Conservation (phyloP, 2,113 vertebrate species). For the Accipiter virgatus region DNA sequence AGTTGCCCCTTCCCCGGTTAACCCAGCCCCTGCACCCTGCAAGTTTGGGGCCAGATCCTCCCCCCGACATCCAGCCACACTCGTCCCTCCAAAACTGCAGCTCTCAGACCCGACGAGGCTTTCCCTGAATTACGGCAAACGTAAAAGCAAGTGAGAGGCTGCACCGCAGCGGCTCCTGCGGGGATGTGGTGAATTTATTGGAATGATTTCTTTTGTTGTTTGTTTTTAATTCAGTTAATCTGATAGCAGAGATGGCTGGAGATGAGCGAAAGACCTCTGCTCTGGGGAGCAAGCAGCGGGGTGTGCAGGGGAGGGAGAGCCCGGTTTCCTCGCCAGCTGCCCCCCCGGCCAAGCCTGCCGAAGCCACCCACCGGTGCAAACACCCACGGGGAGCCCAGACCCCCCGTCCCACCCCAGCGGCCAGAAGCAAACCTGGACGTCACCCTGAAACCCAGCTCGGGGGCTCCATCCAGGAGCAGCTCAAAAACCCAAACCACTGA, state of each 20-base stretch:
- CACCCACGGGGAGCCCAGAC: background rate
- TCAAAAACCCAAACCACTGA: background rate
- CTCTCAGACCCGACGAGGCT: fast-evolving
- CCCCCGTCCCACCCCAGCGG: background rate
- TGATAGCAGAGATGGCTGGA: background rate
- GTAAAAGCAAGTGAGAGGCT: background rate
- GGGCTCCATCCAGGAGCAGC: background rate
- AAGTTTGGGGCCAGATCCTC: background rate
- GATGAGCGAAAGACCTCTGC: background rate
- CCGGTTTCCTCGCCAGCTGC: background rate
- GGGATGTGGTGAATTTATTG: fast-evolving
- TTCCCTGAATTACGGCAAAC: fast-evolving
- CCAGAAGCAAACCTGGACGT: background rate
- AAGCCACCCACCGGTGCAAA: background rate
- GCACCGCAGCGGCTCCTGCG: background rate
- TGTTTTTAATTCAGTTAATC: background rate
- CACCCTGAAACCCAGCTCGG: background rate
- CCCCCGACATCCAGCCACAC: fast-evolving
- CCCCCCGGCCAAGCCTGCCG: fast-evolving
- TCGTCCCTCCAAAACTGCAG: fast-evolving
- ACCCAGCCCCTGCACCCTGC: background rate
- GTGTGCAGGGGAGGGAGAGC: background rate
- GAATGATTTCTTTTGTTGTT: background rate
- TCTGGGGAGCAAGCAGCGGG: background rate
- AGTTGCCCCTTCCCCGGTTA: background rate